A percentile compares a stretch with the other conserved stretches of the same genome.
Evolutionary conservation across 2,797 vertebrate genomes (phyloP).

Genomic region (Phataginus tricuspis): DNA sequence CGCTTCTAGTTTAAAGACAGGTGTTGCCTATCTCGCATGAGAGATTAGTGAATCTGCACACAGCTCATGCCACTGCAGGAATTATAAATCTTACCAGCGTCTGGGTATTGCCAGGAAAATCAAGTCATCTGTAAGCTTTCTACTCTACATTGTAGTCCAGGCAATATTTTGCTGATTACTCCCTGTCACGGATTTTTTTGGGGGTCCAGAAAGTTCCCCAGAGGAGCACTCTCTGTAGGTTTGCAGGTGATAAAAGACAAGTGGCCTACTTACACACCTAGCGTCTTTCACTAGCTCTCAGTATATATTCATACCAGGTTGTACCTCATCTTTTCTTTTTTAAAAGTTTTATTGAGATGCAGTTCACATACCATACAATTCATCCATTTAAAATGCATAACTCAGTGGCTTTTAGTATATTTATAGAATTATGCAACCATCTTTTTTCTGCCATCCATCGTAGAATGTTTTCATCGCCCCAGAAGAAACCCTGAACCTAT

Average conservation of each 20-base stretch:
- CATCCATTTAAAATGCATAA: neutral
- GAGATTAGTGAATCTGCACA: neutral
- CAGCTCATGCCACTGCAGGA: neutral
- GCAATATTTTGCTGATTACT: neutral
- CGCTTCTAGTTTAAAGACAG: neutral
- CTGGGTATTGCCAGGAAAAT: neutral
- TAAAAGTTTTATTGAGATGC: neutral
- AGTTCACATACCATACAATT: neutral
- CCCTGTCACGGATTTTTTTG: neutral
- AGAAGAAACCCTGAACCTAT: neutral
- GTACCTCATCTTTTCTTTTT: neutral
- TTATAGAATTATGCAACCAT: neutral
- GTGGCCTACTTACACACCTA: fast-evolving
- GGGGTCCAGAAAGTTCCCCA: neutral
- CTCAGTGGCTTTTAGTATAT: neutral
- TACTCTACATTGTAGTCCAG: neutral
- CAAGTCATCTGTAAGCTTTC: neutral
- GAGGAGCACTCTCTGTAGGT: neutral
- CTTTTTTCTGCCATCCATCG: neutral
- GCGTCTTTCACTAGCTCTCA: neutral
- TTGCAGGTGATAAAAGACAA: neutral
- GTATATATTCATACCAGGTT: neutral
- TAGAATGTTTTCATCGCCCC: neutral
- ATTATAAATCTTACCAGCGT: neutral
- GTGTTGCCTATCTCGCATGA: neutral